Evolutionary conservation across 2,888 invertebrate species (phyloP), one percentile per base, ranked within the genome.

Genomic region (Xylocampa areola): DNA sequence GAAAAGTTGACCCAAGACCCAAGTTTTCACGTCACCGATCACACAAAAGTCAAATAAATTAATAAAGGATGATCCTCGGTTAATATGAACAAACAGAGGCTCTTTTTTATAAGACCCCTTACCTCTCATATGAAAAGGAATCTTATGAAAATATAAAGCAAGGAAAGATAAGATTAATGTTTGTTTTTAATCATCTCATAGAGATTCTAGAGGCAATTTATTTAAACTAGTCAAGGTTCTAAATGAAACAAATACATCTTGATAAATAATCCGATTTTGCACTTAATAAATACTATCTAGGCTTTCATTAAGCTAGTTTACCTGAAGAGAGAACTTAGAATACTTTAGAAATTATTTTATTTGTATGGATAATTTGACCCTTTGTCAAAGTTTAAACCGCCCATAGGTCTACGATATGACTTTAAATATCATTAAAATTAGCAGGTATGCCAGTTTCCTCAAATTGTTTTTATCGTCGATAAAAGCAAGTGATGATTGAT

Each of bases 41-140:
- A 61, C 45, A 74, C 19, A 72, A 65, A 64, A 58, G 37, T 55
- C 50, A 63, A 74, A 63, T 39, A 59, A 60, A 67, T 53, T 61
- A 63, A 57, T 72, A 59, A 65, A 54, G 49, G 55, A 33, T 37
- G 27, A 32, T 44, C 35, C 29, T 44, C 33, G 30, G 13, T 44
- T 50, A 51, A 40, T 49, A 54, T 23, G 51, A 55, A 21, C 16
- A 45, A 19, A 1, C 32, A 47, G 11, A 35, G 8, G 13, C 23
- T 47, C 66, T 65, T 50, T 39, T 27, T 29, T 33, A 52, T 32
- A 37, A 41, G 40, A 35, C 11, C 29, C 19, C 10, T 35, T 13
- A 1, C 35, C 29, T 8, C 25, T 45, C 37, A 62, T 30, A 43
- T 47, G 25, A 62, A 45, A 44, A 35, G n/a, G 14, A 32, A 32